Conservation (phyloP, 2,888 invertebrate genomes). For the Cephonodes hylas region DNA sequence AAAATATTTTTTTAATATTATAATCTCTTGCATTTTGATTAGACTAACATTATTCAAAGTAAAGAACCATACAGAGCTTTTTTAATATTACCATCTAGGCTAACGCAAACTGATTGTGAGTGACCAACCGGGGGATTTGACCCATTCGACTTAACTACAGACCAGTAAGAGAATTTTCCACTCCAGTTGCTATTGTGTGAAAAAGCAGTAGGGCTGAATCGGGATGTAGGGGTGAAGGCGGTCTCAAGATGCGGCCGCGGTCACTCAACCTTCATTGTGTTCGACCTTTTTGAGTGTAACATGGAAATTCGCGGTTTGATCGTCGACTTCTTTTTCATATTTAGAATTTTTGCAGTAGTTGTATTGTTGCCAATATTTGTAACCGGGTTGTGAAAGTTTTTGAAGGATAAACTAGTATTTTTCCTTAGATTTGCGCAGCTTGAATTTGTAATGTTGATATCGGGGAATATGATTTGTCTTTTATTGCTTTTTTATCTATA, state of each 20-base stretch:
- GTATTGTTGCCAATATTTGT: background rate
- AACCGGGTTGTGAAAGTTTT: background rate
- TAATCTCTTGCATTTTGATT: too few species aligned
- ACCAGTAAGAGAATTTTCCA: background rate
- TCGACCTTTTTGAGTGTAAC: background rate
- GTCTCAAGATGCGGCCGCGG: background rate
- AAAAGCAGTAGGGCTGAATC: background rate
- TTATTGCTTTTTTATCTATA: too few species aligned
- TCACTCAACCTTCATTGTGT: background rate
- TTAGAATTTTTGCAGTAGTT: background rate
- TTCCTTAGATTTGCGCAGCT: too few species aligned
- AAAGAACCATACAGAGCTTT: too few species aligned
- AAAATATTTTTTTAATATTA: too few species aligned
- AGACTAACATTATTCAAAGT: too few species aligned
- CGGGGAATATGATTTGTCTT: too few species aligned
- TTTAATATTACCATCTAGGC: too few species aligned
- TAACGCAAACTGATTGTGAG: too few species aligned
- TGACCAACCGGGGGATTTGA: background rate
- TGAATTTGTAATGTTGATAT: too few species aligned
- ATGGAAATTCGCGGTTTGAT: background rate
- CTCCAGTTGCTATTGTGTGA: background rate
- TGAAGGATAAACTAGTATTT: background rate
- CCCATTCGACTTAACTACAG: background rate
- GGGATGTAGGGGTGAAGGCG: background rate
- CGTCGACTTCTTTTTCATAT: background rate